phyloP scores from a whole-genome alignment of 2,797 vertebrate species.

The Bovichtus diacanthus region DNA sequence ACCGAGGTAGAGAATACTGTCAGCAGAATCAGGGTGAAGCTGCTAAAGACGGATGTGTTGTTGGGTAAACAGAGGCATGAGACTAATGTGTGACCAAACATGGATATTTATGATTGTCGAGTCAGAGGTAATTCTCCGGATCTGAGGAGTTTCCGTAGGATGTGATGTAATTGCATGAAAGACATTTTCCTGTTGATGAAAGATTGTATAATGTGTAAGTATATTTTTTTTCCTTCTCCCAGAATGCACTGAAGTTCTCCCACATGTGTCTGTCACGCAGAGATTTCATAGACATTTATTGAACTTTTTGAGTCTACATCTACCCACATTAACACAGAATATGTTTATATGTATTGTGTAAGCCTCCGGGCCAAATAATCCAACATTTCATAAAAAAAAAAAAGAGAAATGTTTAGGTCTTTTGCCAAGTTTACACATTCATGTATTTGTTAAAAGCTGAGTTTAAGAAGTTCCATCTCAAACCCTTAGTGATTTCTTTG shows the following conservation, averaged over 20 bases:
- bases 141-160: constrained; percentile 35
- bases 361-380: not conserved
- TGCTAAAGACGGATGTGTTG: constrained; percentile 62
- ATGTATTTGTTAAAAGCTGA: constrained; percentile 52
- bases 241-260: constrained; percentile 10
- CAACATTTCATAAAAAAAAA: not conserved
- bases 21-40: constrained; percentile 68
- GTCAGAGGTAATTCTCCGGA: constrained; percentile 50
- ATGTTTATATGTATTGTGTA: not conserved
- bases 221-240: constrained; percentile 13
- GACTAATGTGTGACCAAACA: constrained; percentile 57
- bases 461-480: constrained; percentile 55
- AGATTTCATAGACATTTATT: constrained; percentile 20
- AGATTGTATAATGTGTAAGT: constrained; percentile 18
- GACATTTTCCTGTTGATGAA: constrained; percentile 55
- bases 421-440: not conserved
- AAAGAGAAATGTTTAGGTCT: not conserved
- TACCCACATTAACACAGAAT: not conserved
- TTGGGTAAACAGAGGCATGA: constrained; percentile 52
- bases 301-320: constrained; percentile 13
- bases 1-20: constrained; percentile 57
- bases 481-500: constrained; percentile 37
- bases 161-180: constrained; percentile 73
- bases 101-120: constrained; percentile 46
- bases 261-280: constrained; percentile 9